phyloP scores from a whole-genome alignment of 2,113 vertebrate species.

The Regulus satrapa region DNA sequence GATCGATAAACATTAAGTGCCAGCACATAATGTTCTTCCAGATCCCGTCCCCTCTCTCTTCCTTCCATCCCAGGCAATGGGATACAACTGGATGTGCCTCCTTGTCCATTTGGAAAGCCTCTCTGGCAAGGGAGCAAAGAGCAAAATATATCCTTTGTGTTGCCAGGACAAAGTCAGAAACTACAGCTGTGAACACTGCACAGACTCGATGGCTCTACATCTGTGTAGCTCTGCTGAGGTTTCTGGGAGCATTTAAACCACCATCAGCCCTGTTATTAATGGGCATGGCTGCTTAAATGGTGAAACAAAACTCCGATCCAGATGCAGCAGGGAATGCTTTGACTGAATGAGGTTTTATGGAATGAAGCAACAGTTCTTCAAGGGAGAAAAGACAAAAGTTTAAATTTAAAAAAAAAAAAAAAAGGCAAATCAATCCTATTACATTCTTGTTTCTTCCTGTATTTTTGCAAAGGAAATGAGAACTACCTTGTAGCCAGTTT shows the following conservation, averaged over 20 bases:
- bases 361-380: neutral
- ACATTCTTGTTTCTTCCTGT: neutral
- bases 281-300: neutral
- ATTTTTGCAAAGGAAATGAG: neutral
- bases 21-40: neutral
- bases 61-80: neutral
- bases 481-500: conserved; percentile 88
- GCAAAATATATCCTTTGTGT: neutral
- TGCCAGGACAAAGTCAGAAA: neutral
- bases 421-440: neutral
- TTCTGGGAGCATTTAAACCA: neutral
- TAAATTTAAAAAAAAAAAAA: neutral
- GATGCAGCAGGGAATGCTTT: neutral
- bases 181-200: neutral
- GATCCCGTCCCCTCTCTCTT: neutral
- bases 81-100: neutral
- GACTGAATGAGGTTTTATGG: neutral
- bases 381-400: neutral
- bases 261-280: neutral
- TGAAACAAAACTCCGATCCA: neutral
- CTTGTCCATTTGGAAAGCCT: neutral
- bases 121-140: neutral
- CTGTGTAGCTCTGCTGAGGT: neutral
- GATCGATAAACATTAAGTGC: accelerated
- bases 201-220: neutral